Percentiles rank a stretch among this genome's conserved stretches.
These are phyloP conservation scores for Chaenocephalus aceratus DNA, from an alignment of 2,113 vertebrate genomes.

Conservation along the genomic window DNA sequence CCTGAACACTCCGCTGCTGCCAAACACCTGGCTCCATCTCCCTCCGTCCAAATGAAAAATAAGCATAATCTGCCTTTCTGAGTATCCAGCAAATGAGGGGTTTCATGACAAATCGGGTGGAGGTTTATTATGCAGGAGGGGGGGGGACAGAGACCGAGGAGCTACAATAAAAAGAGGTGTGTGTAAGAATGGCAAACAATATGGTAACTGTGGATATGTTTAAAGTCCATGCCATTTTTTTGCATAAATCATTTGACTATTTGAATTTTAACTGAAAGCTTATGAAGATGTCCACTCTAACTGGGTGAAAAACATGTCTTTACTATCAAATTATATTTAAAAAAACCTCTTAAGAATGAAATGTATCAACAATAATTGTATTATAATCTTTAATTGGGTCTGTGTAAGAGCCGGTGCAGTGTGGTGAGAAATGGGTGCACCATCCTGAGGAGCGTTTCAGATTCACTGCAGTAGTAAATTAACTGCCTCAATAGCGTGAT, in stretches of 20 bases:
- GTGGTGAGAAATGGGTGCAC: constrained; percentile 49
- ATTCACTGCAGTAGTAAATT: constrained; percentile 77
- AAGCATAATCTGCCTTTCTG: constrained; percentile 99
- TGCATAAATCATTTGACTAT: neutral
- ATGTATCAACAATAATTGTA: neutral
- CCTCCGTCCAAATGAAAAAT: constrained; percentile 99
- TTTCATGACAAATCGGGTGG: constrained; percentile 98
- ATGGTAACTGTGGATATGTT: constrained; percentile 59
- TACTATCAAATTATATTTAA: neutral
- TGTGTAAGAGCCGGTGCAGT: constrained; percentile 32
- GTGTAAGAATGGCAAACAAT: constrained; percentile 60
- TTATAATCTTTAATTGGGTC: neutral
- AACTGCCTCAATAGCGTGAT: constrained; percentile 83
- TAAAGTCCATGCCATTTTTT: constrained; percentile 20
- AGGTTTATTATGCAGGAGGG: constrained; percentile 92
- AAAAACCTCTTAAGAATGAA: neutral
- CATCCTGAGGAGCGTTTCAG: constrained; percentile 59
- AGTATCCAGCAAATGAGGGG: constrained; percentile 99
- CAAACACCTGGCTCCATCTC: constrained; percentile 99
- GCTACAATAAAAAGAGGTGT: constrained; percentile 51
- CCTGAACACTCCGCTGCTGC: constrained; percentile 99
- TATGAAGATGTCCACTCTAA: neutral
- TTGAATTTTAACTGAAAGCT: constrained; percentile 26
- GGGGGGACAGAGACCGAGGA: constrained; percentile 85
- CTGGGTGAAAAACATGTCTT: neutral